phyloP scores from a whole-genome alignment of 2,113 vertebrate genomes.

The Camelus bactrianus region DNA sequence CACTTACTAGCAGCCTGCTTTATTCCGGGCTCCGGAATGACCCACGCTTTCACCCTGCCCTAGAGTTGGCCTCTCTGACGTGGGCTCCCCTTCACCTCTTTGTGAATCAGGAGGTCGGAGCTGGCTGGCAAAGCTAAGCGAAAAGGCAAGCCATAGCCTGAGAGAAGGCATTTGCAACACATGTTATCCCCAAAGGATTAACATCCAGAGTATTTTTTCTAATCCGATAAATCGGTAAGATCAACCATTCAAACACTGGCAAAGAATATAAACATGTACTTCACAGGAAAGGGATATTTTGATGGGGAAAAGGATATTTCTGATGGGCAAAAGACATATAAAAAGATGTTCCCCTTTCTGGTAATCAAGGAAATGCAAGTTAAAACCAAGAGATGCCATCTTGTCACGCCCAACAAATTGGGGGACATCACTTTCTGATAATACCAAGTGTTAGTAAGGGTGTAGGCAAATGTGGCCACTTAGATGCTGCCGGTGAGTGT shows the following conservation, averaged over 20 bases:
- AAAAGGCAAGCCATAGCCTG: background rate
- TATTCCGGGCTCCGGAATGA: background rate
- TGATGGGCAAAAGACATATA: background rate
- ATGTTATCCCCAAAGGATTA: background rate
- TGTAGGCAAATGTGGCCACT: background rate
- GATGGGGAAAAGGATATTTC: background rate
- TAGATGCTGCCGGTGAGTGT: background rate
- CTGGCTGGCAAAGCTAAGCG: background rate
- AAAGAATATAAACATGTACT: background rate
- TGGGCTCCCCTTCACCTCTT: background rate
- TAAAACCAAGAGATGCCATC: background rate
- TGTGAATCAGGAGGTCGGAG: background rate
- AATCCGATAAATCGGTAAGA: slow-evolving; percentile 29
- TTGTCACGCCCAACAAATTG: background rate
- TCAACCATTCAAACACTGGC: background rate
- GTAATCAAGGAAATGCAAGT: background rate
- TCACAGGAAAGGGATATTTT: background rate
- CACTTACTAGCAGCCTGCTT: background rate
- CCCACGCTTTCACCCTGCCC: background rate
- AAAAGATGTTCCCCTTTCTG: background rate
- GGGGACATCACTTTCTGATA: background rate
- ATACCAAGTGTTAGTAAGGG: background rate
- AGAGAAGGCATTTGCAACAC: background rate
- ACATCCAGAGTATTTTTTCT: background rate
- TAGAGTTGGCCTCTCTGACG: background rate